Conservation (phyloP, 2,888 invertebrate genomes). For the Pardosa pseudoannulata region DNA sequence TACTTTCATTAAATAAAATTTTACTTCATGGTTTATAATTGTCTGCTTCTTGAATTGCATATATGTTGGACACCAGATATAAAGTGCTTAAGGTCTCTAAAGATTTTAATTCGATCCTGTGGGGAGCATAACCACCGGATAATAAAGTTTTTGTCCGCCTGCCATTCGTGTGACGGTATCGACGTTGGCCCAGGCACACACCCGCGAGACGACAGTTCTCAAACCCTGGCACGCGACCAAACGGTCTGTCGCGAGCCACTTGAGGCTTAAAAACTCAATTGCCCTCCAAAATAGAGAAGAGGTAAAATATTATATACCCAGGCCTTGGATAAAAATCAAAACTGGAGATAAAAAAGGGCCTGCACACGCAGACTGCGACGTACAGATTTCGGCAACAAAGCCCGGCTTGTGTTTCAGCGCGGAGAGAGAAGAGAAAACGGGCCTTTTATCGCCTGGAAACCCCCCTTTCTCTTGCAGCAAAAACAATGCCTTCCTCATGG, state of each 20-base stretch:
- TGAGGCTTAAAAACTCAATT: constrained; percentile 55
- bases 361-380: background rate
- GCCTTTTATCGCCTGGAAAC: constrained; percentile 35
- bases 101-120: too few relatives aligned
- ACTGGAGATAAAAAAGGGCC: background rate
- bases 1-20: too few relatives aligned
- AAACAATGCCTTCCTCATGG: constrained; percentile 61
- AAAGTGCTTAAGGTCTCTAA: too few relatives aligned
- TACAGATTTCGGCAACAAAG: constrained; percentile 33
- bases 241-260: constrained; percentile 39
- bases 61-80: too few relatives aligned
- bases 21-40: too few relatives aligned
- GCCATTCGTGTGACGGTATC: too few relatives aligned
- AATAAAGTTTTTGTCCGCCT: too few relatives aligned
- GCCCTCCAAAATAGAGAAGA: constrained; percentile 69
- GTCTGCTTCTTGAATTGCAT: too few relatives aligned
- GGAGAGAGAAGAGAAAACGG: constrained; percentile 23
- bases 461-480: constrained; percentile 18
- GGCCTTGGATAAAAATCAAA: constrained; percentile 8
- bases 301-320: constrained; percentile 48
- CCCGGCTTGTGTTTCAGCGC: constrained; percentile 59
- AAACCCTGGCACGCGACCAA: constrained; percentile 68
- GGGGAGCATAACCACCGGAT: too few relatives aligned
- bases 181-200: too few relatives aligned
- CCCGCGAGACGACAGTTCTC: too few relatives aligned